Base-by-base conservation (phyloP, 1,140 invertebrate species). In the Bombus picipes region DNA sequence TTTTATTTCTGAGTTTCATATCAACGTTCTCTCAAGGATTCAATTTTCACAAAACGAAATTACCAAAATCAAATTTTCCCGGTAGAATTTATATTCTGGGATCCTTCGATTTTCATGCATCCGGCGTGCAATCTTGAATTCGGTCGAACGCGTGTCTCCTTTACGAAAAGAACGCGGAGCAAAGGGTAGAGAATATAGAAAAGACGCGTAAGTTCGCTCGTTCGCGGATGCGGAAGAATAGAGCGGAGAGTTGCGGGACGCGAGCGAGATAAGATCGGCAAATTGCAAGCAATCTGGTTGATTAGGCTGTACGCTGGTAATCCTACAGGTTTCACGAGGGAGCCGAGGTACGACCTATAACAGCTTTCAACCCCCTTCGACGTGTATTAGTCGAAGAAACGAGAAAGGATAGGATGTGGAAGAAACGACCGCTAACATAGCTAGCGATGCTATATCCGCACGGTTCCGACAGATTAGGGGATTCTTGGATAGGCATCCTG, bases 261-360 rank as follows among this genome's bases (percentile, higher is more conserved):
- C 12, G n/a, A 32, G 13, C 71, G 77, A 90, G 88, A 92, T 92
- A 94, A 93, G 93, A 91, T 91, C 86, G 91, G 92, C 81, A 92
- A 93, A 94, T 94, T 94, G 92, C 93, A 89, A 87, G 91, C 94
- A 94, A 94, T 94, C 93, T 92, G 88, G 92, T 89, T 94, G 92
- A 94, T 94, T 94, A 94, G 93, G 90, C 92, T 94, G 89, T 86
- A 78, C 81, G 89, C 88, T 91, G 89, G 93, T 94, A 94, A 93
- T 94, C 92, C 92, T 87, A 82, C 88, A 89, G 78, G 85, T 86
- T 70, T 87, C 87, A 87, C 85, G 89, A 87, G 41, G 43, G 65
- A 80, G 78, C 80, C 34, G 47, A 70, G 13, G 39, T 66, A 70
- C 71, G 41, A 78, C 70, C 73, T 62, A 41, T 89, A 81, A 53